Conservation (phyloP, 2,797 vertebrate species). For the Chaetodon trifasciatus region DNA sequence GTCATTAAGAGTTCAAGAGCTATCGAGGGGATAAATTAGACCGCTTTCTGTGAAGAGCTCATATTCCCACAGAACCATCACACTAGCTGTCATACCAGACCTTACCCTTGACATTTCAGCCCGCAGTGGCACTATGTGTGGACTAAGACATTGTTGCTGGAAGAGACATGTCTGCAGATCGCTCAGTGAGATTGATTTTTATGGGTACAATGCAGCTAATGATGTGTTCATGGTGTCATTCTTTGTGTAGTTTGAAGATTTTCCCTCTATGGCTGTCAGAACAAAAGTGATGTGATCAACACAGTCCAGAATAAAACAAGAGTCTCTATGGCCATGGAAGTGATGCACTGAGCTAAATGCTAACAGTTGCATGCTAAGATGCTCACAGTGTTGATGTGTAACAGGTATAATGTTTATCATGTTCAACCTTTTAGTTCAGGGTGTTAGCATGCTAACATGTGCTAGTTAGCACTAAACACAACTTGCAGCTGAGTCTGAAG, state of each 20-base stretch:
- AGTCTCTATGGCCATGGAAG: neutral
- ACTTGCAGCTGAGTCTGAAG: neutral
- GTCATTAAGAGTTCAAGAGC: slow-evolving; percentile 75
- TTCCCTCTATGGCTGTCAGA: neutral
- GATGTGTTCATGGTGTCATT: slow-evolving; percentile 21
- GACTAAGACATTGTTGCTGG: slow-evolving; percentile 43
- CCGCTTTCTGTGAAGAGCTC: slow-evolving; percentile 53
- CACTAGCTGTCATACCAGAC: slow-evolving; percentile 50
- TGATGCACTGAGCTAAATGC: neutral
- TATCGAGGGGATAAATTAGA: slow-evolving; percentile 74
- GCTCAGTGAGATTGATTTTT: slow-evolving; percentile 29
- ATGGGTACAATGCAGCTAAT: slow-evolving; percentile 22
- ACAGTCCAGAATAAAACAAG: neutral
- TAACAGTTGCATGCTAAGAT: neutral
- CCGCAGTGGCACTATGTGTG: slow-evolving; percentile 31
- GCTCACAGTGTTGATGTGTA: neutral
- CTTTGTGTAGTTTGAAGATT: slow-evolving; percentile 12
- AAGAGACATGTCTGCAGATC: slow-evolving; percentile 48
- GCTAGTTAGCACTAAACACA: neutral
- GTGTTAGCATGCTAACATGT: neutral
- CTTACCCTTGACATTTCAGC: slow-evolving; percentile 63
- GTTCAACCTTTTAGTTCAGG: neutral
- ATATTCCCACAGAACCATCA: slow-evolving; percentile 54
- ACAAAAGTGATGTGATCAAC: neutral
- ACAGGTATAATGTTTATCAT: neutral